Conservation (phyloP, 2,113 vertebrate genomes). For the Eulemur macaco region DNA sequence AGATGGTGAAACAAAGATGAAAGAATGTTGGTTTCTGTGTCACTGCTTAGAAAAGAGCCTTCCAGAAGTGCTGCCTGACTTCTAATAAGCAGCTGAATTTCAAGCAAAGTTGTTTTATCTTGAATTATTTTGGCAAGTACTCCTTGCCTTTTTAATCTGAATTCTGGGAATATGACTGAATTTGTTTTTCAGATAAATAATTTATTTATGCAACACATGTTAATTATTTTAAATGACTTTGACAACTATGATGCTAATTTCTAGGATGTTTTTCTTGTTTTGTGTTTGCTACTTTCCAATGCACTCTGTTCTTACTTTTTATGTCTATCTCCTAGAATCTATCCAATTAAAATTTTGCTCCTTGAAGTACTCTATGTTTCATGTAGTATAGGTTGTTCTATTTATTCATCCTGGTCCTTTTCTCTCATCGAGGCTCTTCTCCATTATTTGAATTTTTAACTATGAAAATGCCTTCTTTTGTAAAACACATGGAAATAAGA, state of each 20-base stretch:
- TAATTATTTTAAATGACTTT: slow-evolving; percentile 40
- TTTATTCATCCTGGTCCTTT: not conserved
- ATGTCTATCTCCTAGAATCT: not conserved
- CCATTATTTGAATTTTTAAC: not conserved
- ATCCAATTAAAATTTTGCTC: not conserved
- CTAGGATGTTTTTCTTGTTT: not conserved
- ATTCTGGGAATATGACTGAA: not conserved
- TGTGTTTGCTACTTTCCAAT: not conserved
- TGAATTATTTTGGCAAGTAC: not conserved
- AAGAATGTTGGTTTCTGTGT: not conserved
- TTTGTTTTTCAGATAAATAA: slow-evolving; percentile 31
- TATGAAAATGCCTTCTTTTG: not conserved
- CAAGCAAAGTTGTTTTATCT: not conserved
- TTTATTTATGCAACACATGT: not conserved
- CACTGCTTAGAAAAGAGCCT: not conserved
- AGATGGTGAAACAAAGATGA: not conserved
- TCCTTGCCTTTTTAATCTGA: not conserved
- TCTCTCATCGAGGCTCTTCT: not conserved
- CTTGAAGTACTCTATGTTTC: not conserved
- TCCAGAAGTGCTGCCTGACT: not conserved
- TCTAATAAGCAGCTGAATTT: not conserved
- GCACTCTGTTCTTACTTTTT: not conserved
- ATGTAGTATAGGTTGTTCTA: not conserved
- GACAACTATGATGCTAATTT: not conserved
- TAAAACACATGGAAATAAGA: not conserved